Evolutionary conservation across 2,888 invertebrate genomes (phyloP).

Genomic region (Ormyrus labotus): DNA sequence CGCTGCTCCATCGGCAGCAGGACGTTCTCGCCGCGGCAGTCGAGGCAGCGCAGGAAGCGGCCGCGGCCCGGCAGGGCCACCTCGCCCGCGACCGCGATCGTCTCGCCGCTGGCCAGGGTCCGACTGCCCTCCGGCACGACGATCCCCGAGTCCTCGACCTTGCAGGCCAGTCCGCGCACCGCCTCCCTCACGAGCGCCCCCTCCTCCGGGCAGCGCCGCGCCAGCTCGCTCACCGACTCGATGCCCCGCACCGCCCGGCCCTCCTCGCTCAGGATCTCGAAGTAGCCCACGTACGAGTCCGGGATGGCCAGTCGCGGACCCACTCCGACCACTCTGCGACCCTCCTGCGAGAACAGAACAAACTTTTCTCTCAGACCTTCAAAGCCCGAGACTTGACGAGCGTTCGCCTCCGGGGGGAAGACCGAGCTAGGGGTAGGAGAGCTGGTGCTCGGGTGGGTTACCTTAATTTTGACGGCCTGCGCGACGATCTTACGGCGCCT

Average conservation of each 20-base stretch:
- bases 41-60: slow-evolving; percentile 91
- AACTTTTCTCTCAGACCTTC: too few relatives aligned
- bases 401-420: too few relatives aligned
- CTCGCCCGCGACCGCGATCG: slow-evolving; percentile 87
- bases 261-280: slow-evolving; percentile 95
- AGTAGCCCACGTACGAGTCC: slow-evolving; percentile 93
- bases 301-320: slow-evolving; percentile 92
- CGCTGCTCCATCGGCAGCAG: slow-evolving; percentile 90
- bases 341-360: slow-evolving; percentile 77
- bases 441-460: background rate
- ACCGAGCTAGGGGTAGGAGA: too few relatives aligned
- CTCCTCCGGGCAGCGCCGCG: slow-evolving; percentile 84
- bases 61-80: slow-evolving; percentile 82
- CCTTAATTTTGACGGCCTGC: slow-evolving; percentile 91
- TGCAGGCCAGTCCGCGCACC: slow-evolving; percentile 81
- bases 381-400: too few relatives aligned
- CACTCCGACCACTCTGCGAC: slow-evolving; percentile 87
- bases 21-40: slow-evolving; percentile 89
- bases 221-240: slow-evolving; percentile 90
- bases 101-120: slow-evolving; percentile 89
- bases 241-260: slow-evolving; percentile 93
- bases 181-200: slow-evolving; percentile 88
- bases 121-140: slow-evolving; percentile 82
- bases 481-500: slow-evolving; percentile 91
- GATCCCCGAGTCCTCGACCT: slow-evolving; percentile 75